Evolutionary conservation across 2,113 vertebrate species (phyloP).

Genomic region (Cynopterus brachyotis): DNA sequence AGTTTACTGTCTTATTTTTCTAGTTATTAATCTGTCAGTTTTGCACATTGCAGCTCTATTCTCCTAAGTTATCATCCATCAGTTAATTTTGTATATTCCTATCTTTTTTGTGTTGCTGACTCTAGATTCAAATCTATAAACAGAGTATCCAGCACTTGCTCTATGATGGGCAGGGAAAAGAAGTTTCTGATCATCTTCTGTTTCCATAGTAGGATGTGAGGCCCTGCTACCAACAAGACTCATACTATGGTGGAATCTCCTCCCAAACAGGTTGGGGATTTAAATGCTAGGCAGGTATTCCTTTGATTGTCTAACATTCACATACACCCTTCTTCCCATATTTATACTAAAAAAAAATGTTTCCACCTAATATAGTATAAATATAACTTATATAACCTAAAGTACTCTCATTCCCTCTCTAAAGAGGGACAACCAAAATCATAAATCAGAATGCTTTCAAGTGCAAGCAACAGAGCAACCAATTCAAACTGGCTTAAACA

Average conservation of each 20-base stretch:
- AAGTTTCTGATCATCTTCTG: slow-evolving; percentile 24
- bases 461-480: slow-evolving; percentile 27
- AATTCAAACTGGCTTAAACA: slow-evolving; percentile 26
- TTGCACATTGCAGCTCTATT: slow-evolving; percentile 13
- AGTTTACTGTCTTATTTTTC: slow-evolving; percentile 21
- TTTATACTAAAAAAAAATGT: background rate
- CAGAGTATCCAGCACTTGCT: background rate
- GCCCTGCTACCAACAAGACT: background rate
- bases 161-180: background rate
- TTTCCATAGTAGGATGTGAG: slow-evolving; percentile 13
- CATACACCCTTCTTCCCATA: background rate
- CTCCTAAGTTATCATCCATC: background rate
- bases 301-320: background rate
- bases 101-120: background rate
- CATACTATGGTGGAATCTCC: background rate
- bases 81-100: slow-evolving; percentile 8
- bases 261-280: background rate
- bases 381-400: background rate
- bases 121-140: slow-evolving; percentile 38
- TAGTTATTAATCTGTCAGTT: slow-evolving; percentile 31
- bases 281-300: background rate
- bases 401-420: background rate
- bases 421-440: background rate
- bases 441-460: slow-evolving; percentile 8
- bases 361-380: background rate